Evolutionary conservation across 2,113 vertebrate species (phyloP), one percentile per base, ranked within the genome.

Genomic region (Nothoprocta perdicaria): DNA sequence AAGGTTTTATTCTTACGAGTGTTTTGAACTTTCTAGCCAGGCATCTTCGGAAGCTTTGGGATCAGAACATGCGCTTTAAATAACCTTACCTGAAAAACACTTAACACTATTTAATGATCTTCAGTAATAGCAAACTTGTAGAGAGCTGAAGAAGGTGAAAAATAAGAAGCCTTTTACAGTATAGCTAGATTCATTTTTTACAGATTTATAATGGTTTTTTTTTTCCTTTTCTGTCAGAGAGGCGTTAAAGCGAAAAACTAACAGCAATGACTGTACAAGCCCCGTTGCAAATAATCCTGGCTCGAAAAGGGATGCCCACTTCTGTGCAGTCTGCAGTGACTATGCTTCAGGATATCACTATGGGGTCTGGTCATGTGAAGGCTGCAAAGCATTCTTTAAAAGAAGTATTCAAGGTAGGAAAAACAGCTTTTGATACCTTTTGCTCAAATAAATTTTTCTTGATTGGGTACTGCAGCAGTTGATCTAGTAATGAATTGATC

Each of bases 301-400:
- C 29, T 97, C 97, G 23, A 99, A 99, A 96, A 97, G 97, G 24
- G 99, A 99, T 86, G 98, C 98, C 74, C 99, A 99, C 95, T 98
- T 98, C 97, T 99, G 99, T 33, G 99, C 99, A 0, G 99, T 99
- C 82, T 99, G 99, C 96, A 98, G 98, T 16, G 99, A 99, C 93
- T 99, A 99, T 6, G 99, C 99, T n/a, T 99, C 99, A 1, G 99
- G 99, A n/a, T 99, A 99, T 95, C 99, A 99, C 97, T 99, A 99
- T 4, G 99, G 99, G 2, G 99, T 99, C 72, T 99, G 99, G 99
- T 99, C 99, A 0, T 99, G 99, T 57, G 99, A 99, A 97, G 99
- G 99, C 24, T 99, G 99, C 84, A 99, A 99, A 96, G 99, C 99
- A n/a, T 99, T 99, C 97, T 99, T 99, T 97, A 99, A 99, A 97